Evolutionary conservation across 1,140 invertebrate genomes (phyloP).

Genomic region (Bombus confusus): DNA sequence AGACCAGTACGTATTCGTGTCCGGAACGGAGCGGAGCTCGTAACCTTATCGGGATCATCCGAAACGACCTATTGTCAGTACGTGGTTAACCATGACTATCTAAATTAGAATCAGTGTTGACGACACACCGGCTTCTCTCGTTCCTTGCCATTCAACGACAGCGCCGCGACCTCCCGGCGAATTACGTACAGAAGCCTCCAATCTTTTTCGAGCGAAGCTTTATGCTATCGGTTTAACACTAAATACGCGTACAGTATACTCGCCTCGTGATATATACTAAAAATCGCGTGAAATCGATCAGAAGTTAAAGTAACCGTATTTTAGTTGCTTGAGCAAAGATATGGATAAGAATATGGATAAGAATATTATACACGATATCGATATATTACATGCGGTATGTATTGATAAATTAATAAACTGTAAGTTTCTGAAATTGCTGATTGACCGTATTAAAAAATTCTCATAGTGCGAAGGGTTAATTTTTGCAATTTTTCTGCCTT

Average conservation of each 20-base stretch:
- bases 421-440: neutral
- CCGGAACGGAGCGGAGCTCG: conserved; percentile 56
- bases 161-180: conserved; percentile 4
- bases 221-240: neutral
- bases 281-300: neutral
- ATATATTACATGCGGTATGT: neutral
- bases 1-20: conserved; percentile 32
- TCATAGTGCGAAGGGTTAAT: neutral
- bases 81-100: conserved; percentile 77
- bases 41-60: conserved; percentile 71
- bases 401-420: neutral
- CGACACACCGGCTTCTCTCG: conserved; percentile 55
- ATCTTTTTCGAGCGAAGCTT: conserved; percentile 20
- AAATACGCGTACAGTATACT: neutral
- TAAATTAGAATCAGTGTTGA: conserved; percentile 78
- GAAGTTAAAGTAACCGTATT: neutral
- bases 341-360: neutral
- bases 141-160: conserved; percentile 37
- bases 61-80: conserved; percentile 76
- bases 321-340: neutral
- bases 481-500: too few relatives aligned
- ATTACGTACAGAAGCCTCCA: neutral
- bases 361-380: neutral
- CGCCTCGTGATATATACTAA: neutral
- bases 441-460: neutral